These are phyloP conservation scores for Scaptomyza flava DNA, from an alignment of 2,888 invertebrate species.

Conservation along the genomic window DNA sequence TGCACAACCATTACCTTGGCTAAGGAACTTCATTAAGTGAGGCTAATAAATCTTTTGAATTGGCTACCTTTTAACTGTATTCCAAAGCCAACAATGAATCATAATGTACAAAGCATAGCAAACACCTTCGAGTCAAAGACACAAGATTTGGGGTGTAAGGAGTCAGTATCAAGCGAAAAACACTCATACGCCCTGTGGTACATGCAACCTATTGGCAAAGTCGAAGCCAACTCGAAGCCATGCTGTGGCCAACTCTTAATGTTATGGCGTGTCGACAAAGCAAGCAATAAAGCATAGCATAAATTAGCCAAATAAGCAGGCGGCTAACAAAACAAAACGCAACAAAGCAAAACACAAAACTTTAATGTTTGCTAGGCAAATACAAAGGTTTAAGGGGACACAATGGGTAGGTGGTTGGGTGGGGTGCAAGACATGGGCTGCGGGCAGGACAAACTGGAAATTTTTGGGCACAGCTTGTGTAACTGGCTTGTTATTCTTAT, in stretches of 20 bases:
- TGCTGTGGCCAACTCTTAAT: constrained; percentile 59
- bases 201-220: constrained; percentile 21
- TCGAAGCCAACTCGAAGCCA: constrained; percentile 39
- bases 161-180: constrained; percentile 4
- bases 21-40: constrained; percentile 69
- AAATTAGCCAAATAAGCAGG: constrained; percentile 76
- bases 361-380: constrained; percentile 76
- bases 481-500: constrained; percentile 44
- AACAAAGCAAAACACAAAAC: constrained; percentile 58
- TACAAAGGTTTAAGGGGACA: constrained; percentile 44
- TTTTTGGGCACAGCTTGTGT: constrained; percentile 45
- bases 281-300: constrained; percentile 75
- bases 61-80: constrained; percentile 69
- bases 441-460: constrained; percentile 26
- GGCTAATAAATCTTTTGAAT: constrained; percentile 68
- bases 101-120: constrained; percentile 51
- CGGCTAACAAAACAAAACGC: constrained; percentile 42
- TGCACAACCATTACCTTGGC: constrained; percentile 72
- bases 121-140: constrained; percentile 51
- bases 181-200: constrained; percentile 54
- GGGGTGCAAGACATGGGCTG: constrained; percentile 14
- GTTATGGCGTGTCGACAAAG: constrained; percentile 71
- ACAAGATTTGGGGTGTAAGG: constrained; percentile 1
- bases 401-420: neutral
- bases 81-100: constrained; percentile 67